Conservation (phyloP, 2,797 vertebrate species). For the Adelosebastes latens region DNA sequence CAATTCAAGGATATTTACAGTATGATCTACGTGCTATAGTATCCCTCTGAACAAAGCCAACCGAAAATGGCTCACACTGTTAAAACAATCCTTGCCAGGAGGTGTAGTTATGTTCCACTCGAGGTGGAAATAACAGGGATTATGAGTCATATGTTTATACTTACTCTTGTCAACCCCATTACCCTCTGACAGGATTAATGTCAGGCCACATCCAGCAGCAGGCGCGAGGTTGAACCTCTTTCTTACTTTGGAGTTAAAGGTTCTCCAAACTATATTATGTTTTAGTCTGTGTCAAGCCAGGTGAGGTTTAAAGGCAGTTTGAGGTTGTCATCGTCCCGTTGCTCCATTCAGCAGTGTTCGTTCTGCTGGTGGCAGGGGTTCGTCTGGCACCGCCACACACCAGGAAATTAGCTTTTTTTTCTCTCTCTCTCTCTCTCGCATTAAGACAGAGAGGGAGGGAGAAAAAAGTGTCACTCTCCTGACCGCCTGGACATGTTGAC, state of each 20-base stretch:
- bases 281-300: neutral
- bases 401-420: slow-evolving; percentile 70
- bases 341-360: neutral
- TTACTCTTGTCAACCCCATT: slow-evolving; percentile 64
- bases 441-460: slow-evolving; percentile 19
- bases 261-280: slow-evolving; percentile 10
- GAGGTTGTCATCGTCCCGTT: neutral
- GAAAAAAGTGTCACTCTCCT: slow-evolving; percentile 65
- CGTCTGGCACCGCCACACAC: slow-evolving; percentile 52
- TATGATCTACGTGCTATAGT: slow-evolving; percentile 32
- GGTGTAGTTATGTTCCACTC: slow-evolving; percentile 64
- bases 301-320: neutral
- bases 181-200: slow-evolving; percentile 71
- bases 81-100: slow-evolving; percentile 64
- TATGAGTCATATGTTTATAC: slow-evolving; percentile 78
- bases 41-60: slow-evolving; percentile 47
- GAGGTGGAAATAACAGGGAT: slow-evolving; percentile 76
- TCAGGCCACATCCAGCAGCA: slow-evolving; percentile 60
- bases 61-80: slow-evolving; percentile 38
- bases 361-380: slow-evolving; percentile 28
- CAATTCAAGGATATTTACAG: slow-evolving; percentile 81
- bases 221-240: slow-evolving; percentile 21
- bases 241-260: slow-evolving; percentile 43
- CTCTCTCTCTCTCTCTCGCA: neutral
- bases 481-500: slow-evolving; percentile 78